phyloP scores from a whole-genome alignment of 1,140 invertebrate species.

The Diachasmimorpha longicaudata region DNA sequence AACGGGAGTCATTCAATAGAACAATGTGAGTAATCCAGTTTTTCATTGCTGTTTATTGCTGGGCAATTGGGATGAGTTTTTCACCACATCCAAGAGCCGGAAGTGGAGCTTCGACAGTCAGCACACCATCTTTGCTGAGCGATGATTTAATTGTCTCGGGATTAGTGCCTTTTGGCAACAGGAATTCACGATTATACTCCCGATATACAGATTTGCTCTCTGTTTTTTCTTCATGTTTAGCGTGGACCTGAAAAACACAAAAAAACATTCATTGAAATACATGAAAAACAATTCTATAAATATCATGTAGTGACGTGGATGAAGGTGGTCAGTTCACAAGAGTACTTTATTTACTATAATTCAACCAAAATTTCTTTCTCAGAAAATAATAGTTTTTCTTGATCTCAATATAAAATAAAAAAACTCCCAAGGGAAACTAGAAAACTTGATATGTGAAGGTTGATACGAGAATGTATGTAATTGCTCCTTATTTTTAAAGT shows the following conservation, averaged over 20 bases:
- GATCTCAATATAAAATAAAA: too few species aligned
- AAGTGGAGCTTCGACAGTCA: slow-evolving; percentile 92
- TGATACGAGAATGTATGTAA: too few species aligned
- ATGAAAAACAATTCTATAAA: neutral
- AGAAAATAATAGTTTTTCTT: too few species aligned
- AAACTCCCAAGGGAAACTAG: too few species aligned
- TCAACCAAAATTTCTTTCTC: too few species aligned
- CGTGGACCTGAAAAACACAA: slow-evolving; percentile 79
- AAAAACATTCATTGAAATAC: neutral
- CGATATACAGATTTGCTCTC: slow-evolving; percentile 93
- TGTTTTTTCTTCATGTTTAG: slow-evolving; percentile 94
- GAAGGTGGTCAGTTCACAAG: neutral
- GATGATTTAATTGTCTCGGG: slow-evolving; percentile 91
- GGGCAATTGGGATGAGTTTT: slow-evolving; percentile 80
- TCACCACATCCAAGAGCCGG: slow-evolving; percentile 77
- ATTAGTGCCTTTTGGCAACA: slow-evolving; percentile 91
- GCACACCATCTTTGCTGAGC: slow-evolving; percentile 88
- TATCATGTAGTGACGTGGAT: neutral
- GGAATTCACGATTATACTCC: slow-evolving; percentile 95
- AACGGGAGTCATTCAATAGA: neutral
- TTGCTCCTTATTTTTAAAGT: too few species aligned
- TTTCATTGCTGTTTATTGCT: slow-evolving; percentile 64
- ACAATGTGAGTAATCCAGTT: neutral
- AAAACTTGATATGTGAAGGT: too few species aligned
- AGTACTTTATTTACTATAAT: too few species aligned